Conservation (phyloP, 2,797 vertebrate genomes). For the Tiaroga cobitis region DNA sequence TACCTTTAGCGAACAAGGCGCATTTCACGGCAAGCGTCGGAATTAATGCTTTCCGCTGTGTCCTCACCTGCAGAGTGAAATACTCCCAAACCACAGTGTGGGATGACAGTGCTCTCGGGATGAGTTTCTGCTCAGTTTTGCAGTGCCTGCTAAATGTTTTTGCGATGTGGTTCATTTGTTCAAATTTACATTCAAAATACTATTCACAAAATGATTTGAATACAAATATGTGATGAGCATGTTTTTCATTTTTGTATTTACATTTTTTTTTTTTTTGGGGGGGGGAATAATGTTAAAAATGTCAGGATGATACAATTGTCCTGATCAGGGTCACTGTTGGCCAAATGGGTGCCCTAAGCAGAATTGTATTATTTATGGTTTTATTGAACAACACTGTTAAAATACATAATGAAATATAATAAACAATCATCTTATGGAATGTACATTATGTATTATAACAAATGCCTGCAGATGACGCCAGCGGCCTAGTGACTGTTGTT, state of each 20-base stretch:
- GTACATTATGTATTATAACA: no score
- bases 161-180: constrained; percentile 6
- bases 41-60: constrained; percentile 5
- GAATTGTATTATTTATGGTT: no score
- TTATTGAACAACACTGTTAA: no score
- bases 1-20: background rate
- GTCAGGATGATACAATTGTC: background rate
- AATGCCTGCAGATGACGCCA: no score
- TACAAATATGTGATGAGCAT: background rate
- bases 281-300: background rate
- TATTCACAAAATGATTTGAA: background rate
- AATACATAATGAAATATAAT: no score
- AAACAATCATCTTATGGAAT: no score
- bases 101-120: background rate
- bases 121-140: constrained; percentile 17
- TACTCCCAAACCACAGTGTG: constrained; percentile 7
- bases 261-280: background rate
- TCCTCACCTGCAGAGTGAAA: constrained; percentile 13
- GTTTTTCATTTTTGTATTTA: background rate
- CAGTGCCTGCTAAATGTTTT: background rate
- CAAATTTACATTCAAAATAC: background rate
- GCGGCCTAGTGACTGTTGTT: no score
- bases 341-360: no score
- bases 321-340: background rate
- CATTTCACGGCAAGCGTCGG: background rate